These are phyloP conservation scores for Theretra japonica DNA, from an alignment of 2,888 invertebrate species.

Conservation along the genomic window DNA sequence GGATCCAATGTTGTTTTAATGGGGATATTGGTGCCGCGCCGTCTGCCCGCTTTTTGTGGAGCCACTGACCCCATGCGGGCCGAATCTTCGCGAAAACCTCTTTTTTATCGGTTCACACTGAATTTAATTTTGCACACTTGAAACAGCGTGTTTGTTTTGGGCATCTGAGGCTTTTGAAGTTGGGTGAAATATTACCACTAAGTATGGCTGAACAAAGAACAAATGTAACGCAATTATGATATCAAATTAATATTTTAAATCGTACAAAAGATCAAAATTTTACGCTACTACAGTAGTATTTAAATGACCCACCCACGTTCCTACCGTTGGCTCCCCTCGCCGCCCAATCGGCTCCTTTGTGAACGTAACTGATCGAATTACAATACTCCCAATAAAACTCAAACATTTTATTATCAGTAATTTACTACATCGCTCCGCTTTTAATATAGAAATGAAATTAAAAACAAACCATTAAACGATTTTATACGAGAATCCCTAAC, in stretches of 20 bases:
- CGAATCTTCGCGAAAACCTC: constrained; percentile 22
- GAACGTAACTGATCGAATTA: constrained; percentile 55
- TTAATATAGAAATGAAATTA: constrained; percentile 81
- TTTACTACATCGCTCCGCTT: constrained; percentile 69
- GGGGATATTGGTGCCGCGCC: constrained; percentile 53
- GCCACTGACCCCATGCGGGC: constrained; percentile 26
- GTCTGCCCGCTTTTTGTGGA: constrained; percentile 45
- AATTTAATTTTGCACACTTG: neutral
- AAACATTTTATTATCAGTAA: constrained; percentile 74
- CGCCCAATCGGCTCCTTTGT: constrained; percentile 46
- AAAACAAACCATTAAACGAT: constrained; percentile 85
- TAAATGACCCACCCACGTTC: constrained; percentile 60
- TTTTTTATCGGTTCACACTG: constrained; percentile 28
- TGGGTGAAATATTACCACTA: neutral
- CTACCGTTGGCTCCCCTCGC: constrained; percentile 48
- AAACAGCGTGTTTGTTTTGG: no score
- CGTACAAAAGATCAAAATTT: neutral
- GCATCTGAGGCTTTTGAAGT: no score
- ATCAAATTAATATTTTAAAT: neutral
- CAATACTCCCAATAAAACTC: constrained; percentile 69
- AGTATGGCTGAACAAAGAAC: neutral
- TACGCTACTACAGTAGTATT: constrained; percentile 36
- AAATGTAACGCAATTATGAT: neutral
- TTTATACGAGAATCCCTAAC: constrained; percentile 82
- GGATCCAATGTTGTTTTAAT: constrained; percentile 40